Percentiles rank a stretch among this genome's conserved stretches.
phyloP scores from a whole-genome alignment of 2,113 vertebrate genomes.

The Cacatua alba region DNA sequence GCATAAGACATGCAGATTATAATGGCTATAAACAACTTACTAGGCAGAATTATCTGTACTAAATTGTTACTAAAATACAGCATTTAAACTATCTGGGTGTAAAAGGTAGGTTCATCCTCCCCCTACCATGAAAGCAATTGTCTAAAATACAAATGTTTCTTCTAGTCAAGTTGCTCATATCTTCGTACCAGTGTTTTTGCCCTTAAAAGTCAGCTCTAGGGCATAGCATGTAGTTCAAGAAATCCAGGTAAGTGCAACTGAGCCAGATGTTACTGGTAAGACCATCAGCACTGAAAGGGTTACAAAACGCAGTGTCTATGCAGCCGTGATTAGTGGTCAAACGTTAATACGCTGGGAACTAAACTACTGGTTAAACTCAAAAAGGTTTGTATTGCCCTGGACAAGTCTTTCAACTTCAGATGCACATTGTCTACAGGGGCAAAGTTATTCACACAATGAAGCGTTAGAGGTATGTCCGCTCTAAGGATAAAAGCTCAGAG shows the following conservation, averaged over 20 bases:
- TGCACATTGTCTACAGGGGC: background rate
- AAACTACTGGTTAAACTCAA: background rate
- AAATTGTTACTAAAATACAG: background rate
- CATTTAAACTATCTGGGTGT: background rate
- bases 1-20: background rate
- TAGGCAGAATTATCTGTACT: background rate
- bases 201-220: background rate
- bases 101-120: background rate
- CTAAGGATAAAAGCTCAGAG: slow-evolving; percentile 12
- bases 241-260: background rate
- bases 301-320: background rate
- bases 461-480: background rate
- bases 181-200: background rate
- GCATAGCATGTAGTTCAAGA: background rate
- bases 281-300: slow-evolving; percentile 10
- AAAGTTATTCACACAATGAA: background rate
- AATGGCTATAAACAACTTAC: background rate
- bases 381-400: background rate
- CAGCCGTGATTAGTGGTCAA: background rate
- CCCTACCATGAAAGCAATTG: background rate
- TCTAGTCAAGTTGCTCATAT: background rate
- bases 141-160: background rate
- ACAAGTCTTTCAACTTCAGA: slow-evolving; percentile 7
- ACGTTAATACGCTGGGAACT: background rate
- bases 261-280: slow-evolving; percentile 14